A percentile compares a stretch with the other conserved stretches of the same genome.
Evolutionary conservation across 2,797 vertebrate species (phyloP).

Genomic region (Rhadinocentrus ornatus): DNA sequence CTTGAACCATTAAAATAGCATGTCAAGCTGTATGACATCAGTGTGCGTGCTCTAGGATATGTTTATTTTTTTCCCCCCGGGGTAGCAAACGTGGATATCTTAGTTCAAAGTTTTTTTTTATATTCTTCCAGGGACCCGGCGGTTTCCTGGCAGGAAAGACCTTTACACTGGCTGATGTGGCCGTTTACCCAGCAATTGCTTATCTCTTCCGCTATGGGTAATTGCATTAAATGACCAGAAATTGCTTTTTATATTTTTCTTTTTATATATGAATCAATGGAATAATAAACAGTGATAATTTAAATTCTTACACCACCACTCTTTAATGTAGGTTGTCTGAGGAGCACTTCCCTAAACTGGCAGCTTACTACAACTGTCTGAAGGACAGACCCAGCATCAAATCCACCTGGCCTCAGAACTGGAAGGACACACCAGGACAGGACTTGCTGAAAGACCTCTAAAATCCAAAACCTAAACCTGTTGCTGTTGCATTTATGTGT

Average conservation of each 20-base stretch:
- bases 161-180: constrained; percentile 78
- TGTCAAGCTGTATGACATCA: neutral
- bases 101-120: neutral
- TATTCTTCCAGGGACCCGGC: constrained; percentile 39
- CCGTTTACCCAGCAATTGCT: constrained; percentile 64
- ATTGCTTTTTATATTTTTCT: neutral
- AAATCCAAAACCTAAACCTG: constrained; percentile 5
- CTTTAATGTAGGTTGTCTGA: constrained; percentile 58
- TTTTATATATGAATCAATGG: neutral
- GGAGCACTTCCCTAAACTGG: constrained; percentile 74
- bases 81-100: neutral
- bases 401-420: constrained; percentile 72
- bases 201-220: constrained; percentile 72
- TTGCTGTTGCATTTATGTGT: neutral
- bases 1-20: neutral
- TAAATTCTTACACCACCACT: neutral
- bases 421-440: constrained; percentile 63
- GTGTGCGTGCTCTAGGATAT: neutral
- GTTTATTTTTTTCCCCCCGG: neutral
- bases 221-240: constrained; percentile 4
- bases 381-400: constrained; percentile 80
- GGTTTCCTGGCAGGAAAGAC: constrained; percentile 69
- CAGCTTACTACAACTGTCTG: constrained; percentile 71
- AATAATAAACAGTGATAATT: neutral
- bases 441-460: constrained; percentile 68